Base-by-base conservation (phyloP, 2,113 vertebrate species). In the Centropristis striata region DNA sequence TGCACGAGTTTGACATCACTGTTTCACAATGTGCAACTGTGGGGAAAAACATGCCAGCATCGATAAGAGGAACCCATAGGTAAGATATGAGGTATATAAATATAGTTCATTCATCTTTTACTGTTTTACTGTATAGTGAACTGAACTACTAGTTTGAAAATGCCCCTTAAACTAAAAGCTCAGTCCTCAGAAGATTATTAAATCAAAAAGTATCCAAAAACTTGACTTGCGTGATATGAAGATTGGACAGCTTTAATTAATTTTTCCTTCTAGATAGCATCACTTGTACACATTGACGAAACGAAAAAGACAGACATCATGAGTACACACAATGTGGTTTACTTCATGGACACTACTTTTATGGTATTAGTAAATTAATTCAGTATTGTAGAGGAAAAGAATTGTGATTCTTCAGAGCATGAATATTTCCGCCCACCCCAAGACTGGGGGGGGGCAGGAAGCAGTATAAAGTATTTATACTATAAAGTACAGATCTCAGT, bases 181-280 rank as follows among this genome's bases (percentile, higher is more conserved):
- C 37, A 68, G 15, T 53, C n/a, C 51, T 4, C 8, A 4, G 21
- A 21, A 79, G 28, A 41, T 41, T 55, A 63, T 66, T 32, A 44
- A 50, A 80, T 11, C 42, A 16, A 57, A 50, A 73, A 46, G 13
- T 32, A 76, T 66, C 55, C 32, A 23, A 47, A 70, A 16, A n/a
- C 36, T 65, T 44, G 28, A 27, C 46, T 75, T 21, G 32, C 16
- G 36, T 63, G 39, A 54, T 39, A n/a, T n/a, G n/a, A n/a, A n/a
- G n/a, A 68, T n/a, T 53, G 55, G 9, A 20, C 25, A 64, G 50
- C 32, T 71, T 65, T 36, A 58, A 59, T 50, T 23, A 1, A 42
- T 50, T 46, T 61, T 61, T 55, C n/a, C 32, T 10, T 70, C 75
- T 23, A 15, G n/a, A 49, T 18, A 46, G 20, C 39, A 36, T 32